Evolutionary conservation across 1,140 invertebrate species (phyloP).

Genomic region (Proctacanthus coquilletti): DNA sequence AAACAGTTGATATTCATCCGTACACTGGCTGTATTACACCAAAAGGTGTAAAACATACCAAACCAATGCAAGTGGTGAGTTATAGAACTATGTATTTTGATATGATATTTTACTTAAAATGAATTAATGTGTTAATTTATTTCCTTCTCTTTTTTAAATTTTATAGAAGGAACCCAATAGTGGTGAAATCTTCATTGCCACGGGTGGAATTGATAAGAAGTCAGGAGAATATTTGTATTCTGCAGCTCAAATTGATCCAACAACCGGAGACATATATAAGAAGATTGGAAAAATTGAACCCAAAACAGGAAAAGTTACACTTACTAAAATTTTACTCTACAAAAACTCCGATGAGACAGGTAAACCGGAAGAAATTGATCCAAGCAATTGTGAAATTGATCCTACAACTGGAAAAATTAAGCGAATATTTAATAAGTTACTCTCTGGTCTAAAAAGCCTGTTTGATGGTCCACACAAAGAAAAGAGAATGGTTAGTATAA

Average conservation of each 20-base stretch:
- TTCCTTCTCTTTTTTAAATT: no score
- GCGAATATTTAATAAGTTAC: conserved; percentile 46
- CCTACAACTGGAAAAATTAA: conserved; percentile 46
- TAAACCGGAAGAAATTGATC: conserved; percentile 47
- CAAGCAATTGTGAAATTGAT: conserved; percentile 51
- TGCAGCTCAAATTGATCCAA: conserved; percentile 43
- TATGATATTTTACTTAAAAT: no score
- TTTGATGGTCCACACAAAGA: conserved; percentile 42
- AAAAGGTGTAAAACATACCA: no score
- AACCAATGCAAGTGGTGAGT: no score
- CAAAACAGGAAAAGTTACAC: conserved; percentile 41
- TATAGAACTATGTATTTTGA: no score
- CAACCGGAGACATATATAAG: conserved; percentile 40
- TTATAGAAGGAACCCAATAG: conserved; percentile 38
- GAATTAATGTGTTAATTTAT: no score
- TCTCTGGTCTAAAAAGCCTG: conserved; percentile 41
- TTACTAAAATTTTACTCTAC: conserved; percentile 44
- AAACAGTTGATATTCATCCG: conserved; percentile 46
- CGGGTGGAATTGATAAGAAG: conserved; percentile 35
- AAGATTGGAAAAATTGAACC: conserved; percentile 49
- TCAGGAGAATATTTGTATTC: conserved; percentile 38
- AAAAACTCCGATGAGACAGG: conserved; percentile 44
- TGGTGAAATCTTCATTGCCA: conserved; percentile 35
- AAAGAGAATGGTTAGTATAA: conserved; percentile 38
- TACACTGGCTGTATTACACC: conserved; percentile 44